These are phyloP conservation scores for Squalus acanthias DNA, from an alignment of 2,797 vertebrate genomes.

Conservation along the genomic window DNA sequence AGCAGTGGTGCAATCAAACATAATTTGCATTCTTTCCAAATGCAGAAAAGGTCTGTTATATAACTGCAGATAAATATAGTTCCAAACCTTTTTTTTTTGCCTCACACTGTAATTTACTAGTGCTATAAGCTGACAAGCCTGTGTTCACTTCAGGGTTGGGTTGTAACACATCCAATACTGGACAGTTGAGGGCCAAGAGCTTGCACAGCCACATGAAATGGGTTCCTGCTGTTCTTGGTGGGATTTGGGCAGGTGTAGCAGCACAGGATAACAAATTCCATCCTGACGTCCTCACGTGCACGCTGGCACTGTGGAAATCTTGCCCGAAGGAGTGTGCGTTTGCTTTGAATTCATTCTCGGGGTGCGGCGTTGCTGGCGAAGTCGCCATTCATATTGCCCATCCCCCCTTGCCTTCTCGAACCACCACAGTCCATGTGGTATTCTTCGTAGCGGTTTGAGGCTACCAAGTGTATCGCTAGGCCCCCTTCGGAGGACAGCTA, in stretches of 20 bases:
- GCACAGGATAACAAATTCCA: not conserved
- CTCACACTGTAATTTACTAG: not conserved
- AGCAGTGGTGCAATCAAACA: not conserved
- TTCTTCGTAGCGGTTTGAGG: not conserved
- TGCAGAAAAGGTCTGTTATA: not conserved
- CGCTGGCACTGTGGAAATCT: not conserved
- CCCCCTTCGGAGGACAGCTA: too few species aligned
- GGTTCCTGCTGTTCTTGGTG: not conserved
- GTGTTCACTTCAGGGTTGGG: not conserved
- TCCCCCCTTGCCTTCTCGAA: not conserved
- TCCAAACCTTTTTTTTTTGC: not conserved
- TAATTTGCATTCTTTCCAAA: not conserved
- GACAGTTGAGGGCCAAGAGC: not conserved
- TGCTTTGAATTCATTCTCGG: not conserved
- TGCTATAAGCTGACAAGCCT: not conserved
- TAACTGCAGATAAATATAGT: not conserved
- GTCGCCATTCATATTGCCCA: not conserved
- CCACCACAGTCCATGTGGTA: too few species aligned
- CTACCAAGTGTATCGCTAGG: too few species aligned
- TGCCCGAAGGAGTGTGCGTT: too few species aligned
- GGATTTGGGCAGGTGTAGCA: not conserved
- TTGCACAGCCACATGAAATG: not conserved
- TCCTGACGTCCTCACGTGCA: not conserved
- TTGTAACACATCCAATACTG: not conserved
- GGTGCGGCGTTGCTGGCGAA: too few species aligned